A percentile compares a stretch with the other conserved stretches of the same genome.
Evolutionary conservation across 2,888 invertebrate species (phyloP).

Genomic region (Habrosyne pyritoides): DNA sequence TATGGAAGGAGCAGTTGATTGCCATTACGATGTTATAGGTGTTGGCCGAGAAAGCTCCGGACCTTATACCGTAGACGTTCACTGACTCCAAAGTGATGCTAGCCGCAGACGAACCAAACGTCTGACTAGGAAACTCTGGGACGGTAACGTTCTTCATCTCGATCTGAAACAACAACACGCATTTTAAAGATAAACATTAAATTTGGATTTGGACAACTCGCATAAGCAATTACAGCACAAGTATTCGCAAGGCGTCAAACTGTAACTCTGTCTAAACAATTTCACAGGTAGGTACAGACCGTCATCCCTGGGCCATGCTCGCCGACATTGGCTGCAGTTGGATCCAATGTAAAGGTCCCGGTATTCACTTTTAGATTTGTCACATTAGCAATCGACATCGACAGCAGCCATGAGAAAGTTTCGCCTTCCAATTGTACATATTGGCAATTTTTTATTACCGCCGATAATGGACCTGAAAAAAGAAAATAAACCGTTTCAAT

Average conservation of each 20-base stretch:
- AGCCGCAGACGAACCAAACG: conserved; percentile 86
- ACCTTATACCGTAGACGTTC: conserved; percentile 81
- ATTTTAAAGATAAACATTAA: background rate
- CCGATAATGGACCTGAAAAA: conserved; percentile 85
- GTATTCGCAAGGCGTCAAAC: conserved; percentile 24
- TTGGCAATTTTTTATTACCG: conserved; percentile 82
- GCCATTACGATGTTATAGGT: conserved; percentile 85
- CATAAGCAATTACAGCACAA: conserved; percentile 14
- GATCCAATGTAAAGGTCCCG: conserved; percentile 86
- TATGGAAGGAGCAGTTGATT: conserved; percentile 84
- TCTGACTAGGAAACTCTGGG: conserved; percentile 82
- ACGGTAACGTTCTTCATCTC: conserved; percentile 84
- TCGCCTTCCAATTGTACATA: conserved; percentile 84
- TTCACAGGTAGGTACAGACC: conserved; percentile 57
- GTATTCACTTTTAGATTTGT: conserved; percentile 80
- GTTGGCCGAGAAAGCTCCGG: conserved; percentile 87
- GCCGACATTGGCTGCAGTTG: conserved; percentile 82
- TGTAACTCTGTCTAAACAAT: conserved; percentile 5
- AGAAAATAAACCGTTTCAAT: conserved; percentile 12
- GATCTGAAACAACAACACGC: conserved; percentile 77
- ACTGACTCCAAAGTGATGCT: conserved; percentile 80
- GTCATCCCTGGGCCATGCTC: conserved; percentile 85
- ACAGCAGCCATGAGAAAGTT: conserved; percentile 87
- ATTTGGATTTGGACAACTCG: conserved; percentile 18
- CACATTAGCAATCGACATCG: conserved; percentile 84